Evolutionary conservation across 35 echinoderm and acorn worm species (phyloP), one percentile per base, ranked within the genome.

Genomic region (Apostichopus californicus): DNA sequence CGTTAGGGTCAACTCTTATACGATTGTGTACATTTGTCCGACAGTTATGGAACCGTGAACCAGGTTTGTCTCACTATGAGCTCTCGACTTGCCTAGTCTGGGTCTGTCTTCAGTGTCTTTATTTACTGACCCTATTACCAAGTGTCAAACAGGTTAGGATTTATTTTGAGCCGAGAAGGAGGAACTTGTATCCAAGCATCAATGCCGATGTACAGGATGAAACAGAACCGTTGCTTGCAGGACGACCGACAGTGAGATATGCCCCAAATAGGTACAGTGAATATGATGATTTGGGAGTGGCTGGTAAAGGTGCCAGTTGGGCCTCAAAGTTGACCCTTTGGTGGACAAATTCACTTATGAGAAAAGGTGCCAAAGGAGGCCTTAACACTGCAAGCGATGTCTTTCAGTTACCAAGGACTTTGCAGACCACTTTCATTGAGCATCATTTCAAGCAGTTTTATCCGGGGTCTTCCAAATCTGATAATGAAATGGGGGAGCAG

Each of bases 281-380:
- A 8, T 60, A 56, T 3, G 53, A 83, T 14, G 80, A 98, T 57
- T 93, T 99, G 54, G 97, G 97, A 0, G 87, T 96, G 18, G 97
- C 97, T 80, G 97, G 92, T 83, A 91, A 99, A 77, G 81, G 91
- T 59, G 95, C 93, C 26, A 96, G 68, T 65, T 24, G 93, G 56
- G 63, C 96, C 5, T 99, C 97, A 11, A 96, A 92, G 54, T 20
- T 94, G 6, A 78, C 90, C 7, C 94, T 96, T 14, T 96, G 83
- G 91, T 99, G 97, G 97, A 93, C 93, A 57, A 80, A 94, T 86
- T 92, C 95, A 6, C 68, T 99, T 64, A 99, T 99, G 97, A 77
- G 55, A 21, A 96, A 96, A 64, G 97, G 97, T 25, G 95, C 97
- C 5, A 87, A 90, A 86, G 97, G 97, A 17, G 56, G 95, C 5